Evolutionary conservation across 1,140 invertebrate species (phyloP).

Genomic region (Babylonia areolata): DNA sequence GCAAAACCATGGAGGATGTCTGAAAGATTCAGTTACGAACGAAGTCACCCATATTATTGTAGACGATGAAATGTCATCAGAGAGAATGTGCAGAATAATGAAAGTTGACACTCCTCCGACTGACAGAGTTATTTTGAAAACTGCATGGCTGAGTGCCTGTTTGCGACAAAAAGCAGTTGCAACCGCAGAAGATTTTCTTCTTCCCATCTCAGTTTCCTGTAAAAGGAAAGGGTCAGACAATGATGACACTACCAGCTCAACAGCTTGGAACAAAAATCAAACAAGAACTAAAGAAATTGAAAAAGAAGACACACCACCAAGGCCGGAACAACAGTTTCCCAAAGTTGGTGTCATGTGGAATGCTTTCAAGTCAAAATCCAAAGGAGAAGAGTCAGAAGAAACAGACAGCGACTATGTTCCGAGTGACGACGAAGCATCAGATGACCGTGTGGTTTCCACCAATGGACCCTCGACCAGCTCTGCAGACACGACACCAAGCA

Average conservation of each 20-base stretch:
- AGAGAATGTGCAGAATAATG: slow-evolving; percentile 64
- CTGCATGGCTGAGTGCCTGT: slow-evolving; percentile 72
- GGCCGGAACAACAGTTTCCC: slow-evolving; percentile 27
- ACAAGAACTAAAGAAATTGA: slow-evolving; percentile 24
- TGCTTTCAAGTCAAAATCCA: slow-evolving; percentile 38
- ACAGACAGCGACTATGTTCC: slow-evolving; percentile 69
- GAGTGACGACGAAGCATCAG: slow-evolving; percentile 62
- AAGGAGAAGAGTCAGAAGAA: slow-evolving; percentile 32
- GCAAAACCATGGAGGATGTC: slow-evolving; percentile 63
- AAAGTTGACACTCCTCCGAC: slow-evolving; percentile 56
- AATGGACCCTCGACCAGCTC: slow-evolving; percentile 18
- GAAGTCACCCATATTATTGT: slow-evolving; percentile 64
- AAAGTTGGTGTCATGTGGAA: slow-evolving; percentile 59
- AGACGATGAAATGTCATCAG: slow-evolving; percentile 70
- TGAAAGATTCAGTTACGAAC: slow-evolving; percentile 35
- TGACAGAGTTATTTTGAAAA: slow-evolving; percentile 63
- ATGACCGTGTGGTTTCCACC: neutral
- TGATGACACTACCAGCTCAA: neutral
- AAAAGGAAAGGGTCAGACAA: neutral
- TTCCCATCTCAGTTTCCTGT: neutral
- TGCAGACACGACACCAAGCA: slow-evolving; percentile 44
- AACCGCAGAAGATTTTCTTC: neutral
- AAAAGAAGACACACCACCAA: neutral
- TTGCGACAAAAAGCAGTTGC: slow-evolving; percentile 59
- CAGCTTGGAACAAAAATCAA: neutral